Evolutionary conservation across 2,797 vertebrate species (phyloP).

Genomic region (Poecilia gillii): DNA sequence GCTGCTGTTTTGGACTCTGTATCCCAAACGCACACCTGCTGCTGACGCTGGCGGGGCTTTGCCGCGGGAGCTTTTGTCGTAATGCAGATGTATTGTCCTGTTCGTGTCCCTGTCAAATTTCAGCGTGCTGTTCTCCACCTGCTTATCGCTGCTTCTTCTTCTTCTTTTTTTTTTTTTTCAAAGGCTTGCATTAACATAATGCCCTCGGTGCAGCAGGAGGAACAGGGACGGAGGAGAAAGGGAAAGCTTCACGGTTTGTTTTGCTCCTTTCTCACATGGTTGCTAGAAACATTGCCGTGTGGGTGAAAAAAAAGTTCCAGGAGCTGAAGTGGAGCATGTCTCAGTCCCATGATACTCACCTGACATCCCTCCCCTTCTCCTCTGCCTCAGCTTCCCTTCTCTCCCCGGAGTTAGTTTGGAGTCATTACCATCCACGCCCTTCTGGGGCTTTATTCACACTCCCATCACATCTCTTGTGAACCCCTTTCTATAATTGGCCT

Average conservation of each 20-base stretch:
- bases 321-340: slow-evolving; percentile 66
- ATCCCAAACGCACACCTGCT: slow-evolving; percentile 73
- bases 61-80: slow-evolving; percentile 70
- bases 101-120: slow-evolving; percentile 41
- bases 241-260: slow-evolving; percentile 52
- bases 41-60: slow-evolving; percentile 67
- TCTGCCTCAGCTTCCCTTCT: slow-evolving; percentile 43
- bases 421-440: slow-evolving; percentile 66
- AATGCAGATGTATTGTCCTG: slow-evolving; percentile 66
- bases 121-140: slow-evolving; percentile 43
- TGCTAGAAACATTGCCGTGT: slow-evolving; percentile 40
- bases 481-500: slow-evolving; percentile 69
- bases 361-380: slow-evolving; percentile 58
- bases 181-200: slow-evolving; percentile 40
- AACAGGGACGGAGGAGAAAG: slow-evolving; percentile 6
- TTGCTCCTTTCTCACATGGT: slow-evolving; percentile 63
- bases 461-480: slow-evolving; percentile 58
- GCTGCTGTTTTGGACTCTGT: slow-evolving; percentile 49
- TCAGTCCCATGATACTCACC: slow-evolving; percentile 83
- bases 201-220: slow-evolving; percentile 18
- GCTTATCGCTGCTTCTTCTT: slow-evolving; percentile 33
- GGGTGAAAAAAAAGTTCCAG: slow-evolving; percentile 65
- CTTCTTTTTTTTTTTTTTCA: background rate
- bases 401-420: slow-evolving; percentile 53
- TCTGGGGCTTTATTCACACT: slow-evolving; percentile 59